A percentile compares a stretch with the other conserved stretches of the same genome.
Conservation (phyloP, 2,888 invertebrate genomes). For the Heliconius cydno region DNA sequence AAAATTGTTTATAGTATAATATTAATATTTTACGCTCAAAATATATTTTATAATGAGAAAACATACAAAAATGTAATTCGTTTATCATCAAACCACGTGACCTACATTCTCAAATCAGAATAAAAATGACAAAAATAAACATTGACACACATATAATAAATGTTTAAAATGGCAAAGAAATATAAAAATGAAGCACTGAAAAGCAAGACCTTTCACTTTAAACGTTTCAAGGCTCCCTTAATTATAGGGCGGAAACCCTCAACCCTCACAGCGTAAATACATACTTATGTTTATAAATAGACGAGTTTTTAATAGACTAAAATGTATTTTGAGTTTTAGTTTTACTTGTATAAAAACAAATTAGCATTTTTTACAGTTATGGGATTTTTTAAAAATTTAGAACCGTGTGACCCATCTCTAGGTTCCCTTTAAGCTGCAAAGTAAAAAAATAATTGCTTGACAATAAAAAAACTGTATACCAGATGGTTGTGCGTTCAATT, state of each 20-base stretch:
- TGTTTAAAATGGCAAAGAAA: neutral
- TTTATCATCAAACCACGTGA: neutral
- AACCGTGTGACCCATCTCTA: no score
- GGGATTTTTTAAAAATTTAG: no score
- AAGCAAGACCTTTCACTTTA: slow-evolving; percentile 24
- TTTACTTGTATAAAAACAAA: neutral
- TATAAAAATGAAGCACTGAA: neutral
- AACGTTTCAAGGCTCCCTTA: slow-evolving; percentile 17
- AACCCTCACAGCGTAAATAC: slow-evolving; percentile 20
- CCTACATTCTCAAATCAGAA: neutral
- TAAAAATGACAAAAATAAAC: neutral
- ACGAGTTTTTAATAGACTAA: neutral
- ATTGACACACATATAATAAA: slow-evolving; percentile 2
- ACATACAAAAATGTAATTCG: neutral
- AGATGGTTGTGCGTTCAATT: no score
- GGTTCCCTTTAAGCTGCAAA: no score
- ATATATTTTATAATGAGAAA: neutral
- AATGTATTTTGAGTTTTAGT: neutral
- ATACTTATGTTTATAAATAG: slow-evolving; percentile 26
- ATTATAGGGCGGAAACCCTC: slow-evolving; percentile 35
- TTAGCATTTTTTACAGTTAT: neutral
- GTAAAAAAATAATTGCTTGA: no score
- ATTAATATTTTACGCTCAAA: no score
- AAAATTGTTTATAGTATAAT: no score
- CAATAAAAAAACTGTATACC: no score